Evolutionary conservation across 2,888 invertebrate species (phyloP), one percentile per base, ranked within the genome.

Genomic region (Noctuana brunneofusca): DNA sequence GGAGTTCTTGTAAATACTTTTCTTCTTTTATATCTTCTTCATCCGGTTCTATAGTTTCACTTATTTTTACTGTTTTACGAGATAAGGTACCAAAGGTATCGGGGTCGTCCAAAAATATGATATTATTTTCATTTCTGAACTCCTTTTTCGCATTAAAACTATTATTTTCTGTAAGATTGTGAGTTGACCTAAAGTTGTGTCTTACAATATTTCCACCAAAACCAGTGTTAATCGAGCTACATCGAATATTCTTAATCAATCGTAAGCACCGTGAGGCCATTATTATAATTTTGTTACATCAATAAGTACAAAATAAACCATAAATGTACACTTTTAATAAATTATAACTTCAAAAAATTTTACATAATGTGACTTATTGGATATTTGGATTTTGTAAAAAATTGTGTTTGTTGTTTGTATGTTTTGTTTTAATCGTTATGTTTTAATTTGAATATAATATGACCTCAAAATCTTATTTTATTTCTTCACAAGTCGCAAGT

Each of bases 11-110:
- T 58, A 92, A 75, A 75, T 86, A 93, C 52, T 93, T 86, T 67
- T 94, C 92, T 79, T 95, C 95, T 70, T 85, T 82, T 30, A 91
- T 71, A 79, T 95, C 95, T 52, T 90, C 94, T 73, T 92, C 91
- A 69, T 93, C 92, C 9, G 48, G 53, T 5, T 83, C 78, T 63
- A 86, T 69, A 32, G 77, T 70, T 14, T 80, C 84, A 72, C 74
- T 68, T 35, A 32, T 57, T 6, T 74, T 68, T 35, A 32, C 55
- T 6, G 64, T 67, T 67, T 71, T 76, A 38, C 74, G 75, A 24
- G 86, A 79, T 50, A 92, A 76, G 14, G 86, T 86, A 12, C 94
- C 94, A 76, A 95, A 95, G 14, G 72, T 84, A 74, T 95, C 93
- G 20, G 94, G 93, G 76, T 94, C 93, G 68, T 85, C 87, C 41